Base-by-base conservation (phyloP, 2,797 vertebrate species). In the Erethizon dorsatum region DNA sequence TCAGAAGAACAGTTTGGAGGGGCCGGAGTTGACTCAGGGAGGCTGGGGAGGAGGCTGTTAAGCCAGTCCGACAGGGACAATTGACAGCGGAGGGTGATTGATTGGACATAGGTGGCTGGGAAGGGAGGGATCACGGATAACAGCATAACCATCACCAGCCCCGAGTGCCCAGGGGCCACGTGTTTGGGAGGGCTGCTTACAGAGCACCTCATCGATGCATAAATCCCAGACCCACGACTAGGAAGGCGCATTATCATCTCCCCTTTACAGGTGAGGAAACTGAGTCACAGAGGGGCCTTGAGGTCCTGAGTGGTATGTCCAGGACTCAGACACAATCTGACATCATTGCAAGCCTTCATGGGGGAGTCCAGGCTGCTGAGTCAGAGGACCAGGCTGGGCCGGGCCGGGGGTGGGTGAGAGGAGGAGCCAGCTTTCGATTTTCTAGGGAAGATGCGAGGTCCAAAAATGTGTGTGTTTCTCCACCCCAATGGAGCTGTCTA, bases 1-100 rank as follows among this genome's bases (percentile, higher is more conserved):
- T 84, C 87, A 93, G 22, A 63, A 50, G 85, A 50, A 73, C 52
- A 86, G 83, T n/a, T 2, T 18, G 63, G 61, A 95, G 69, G 71
- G 79, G 52, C 80, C 0, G 0, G 50, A 26, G 24, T 50, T 83
- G 83, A 82, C 14, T 80, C 2, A 2, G 59, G 85, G 65, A 91
- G 83, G 31, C 88, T 33, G 80, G 84, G 59, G 4, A 15, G 83
- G 78, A 95, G 88, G 54, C 75, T 89, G 82, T 91, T 80, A 65
- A 52, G 73, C 73, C 45, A 31, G 83, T 33, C 61, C 4, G 1
- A 20, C 69, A 80, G 63, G 95, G 83, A 84, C 79, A 82, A 89
- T 37, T 91, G 95, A 83, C 69, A 22, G 20, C 13, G 0, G 0
- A 9, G 20, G 90, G 83, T 59, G 54, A 95, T 1, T 10, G 88